These are phyloP conservation scores for Agrochola lota DNA, from an alignment of 2,888 invertebrate genomes.

Conservation along the genomic window DNA sequence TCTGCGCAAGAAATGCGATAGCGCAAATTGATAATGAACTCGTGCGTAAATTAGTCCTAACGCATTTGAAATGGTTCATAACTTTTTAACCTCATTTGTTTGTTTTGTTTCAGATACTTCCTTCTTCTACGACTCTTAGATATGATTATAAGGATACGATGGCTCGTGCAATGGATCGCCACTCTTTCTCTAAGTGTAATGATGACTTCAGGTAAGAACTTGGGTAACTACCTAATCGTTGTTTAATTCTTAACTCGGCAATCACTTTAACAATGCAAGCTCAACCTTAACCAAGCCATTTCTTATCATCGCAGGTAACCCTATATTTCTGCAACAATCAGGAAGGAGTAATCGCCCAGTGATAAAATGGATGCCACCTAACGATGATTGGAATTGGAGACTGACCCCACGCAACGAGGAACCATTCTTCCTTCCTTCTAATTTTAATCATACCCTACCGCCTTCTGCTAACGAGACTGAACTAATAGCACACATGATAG, in stretches of 20 bases:
- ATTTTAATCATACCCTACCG: slow-evolving; percentile 88
- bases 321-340: slow-evolving; percentile 83
- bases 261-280: neutral
- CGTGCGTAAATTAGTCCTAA: neutral
- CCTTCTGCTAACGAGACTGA: slow-evolving; percentile 88
- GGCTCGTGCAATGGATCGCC: slow-evolving; percentile 78
- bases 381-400: slow-evolving; percentile 88
- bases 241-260: neutral
- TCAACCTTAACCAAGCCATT: neutral
- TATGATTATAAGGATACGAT: slow-evolving; percentile 88
- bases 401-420: slow-evolving; percentile 81
- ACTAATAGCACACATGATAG: slow-evolving; percentile 85
- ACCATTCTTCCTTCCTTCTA: slow-evolving; percentile 85
- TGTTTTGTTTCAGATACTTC: slow-evolving; percentile 80
- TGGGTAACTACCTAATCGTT: neutral
- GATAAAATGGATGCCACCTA: slow-evolving; percentile 88
- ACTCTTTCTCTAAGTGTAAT: slow-evolving; percentile 70
- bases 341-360: slow-evolving; percentile 81
- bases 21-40: slow-evolving; percentile 7
- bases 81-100: slow-evolving; percentile 19
- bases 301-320: slow-evolving; percentile 81
- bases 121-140: slow-evolving; percentile 74
- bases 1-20: neutral
- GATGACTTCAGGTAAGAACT: slow-evolving; percentile 81
- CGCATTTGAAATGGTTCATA: slow-evolving; percentile 10